Conservation (phyloP, 2,113 vertebrate species). For the Phylloscopus trochiloides region DNA sequence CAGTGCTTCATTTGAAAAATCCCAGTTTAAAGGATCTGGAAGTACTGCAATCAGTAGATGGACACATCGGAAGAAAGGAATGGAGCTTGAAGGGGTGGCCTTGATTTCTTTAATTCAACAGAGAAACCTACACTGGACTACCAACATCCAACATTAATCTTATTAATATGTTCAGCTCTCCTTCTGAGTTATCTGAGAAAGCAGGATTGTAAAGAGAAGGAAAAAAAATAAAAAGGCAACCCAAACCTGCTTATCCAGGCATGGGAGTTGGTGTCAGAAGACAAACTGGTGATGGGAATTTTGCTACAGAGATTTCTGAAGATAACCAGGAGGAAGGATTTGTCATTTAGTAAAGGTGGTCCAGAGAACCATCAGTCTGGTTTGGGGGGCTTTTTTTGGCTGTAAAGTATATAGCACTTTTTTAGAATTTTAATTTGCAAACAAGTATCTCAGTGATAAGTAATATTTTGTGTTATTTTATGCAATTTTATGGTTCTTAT, state of each 20-base stretch:
- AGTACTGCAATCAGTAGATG: not conserved
- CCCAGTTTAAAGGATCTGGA: not conserved
- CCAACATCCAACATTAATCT: not conserved
- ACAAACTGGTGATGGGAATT: rapidly evolving
- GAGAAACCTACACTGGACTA: not conserved
- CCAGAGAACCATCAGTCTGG: not conserved
- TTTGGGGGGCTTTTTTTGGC: not conserved
- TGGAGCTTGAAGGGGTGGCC: not conserved
- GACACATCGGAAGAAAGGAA: not conserved
- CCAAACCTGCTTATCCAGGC: not conserved
- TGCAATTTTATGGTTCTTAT: not conserved
- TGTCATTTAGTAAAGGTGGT: not conserved
- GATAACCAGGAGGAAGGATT: not conserved
- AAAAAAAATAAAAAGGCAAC: not conserved
- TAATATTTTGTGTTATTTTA: not conserved
- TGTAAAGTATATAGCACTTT: not conserved
- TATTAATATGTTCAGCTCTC: not conserved
- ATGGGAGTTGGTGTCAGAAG: not conserved
- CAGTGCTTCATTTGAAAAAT: not conserved
- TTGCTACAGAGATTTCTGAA: not conserved
- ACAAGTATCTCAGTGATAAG: not conserved
- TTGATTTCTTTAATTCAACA: not conserved
- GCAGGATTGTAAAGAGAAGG: not conserved
- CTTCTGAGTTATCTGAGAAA: not conserved
- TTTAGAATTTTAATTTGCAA: not conserved